Base-by-base conservation (phyloP, 37 sponge, comb jelly and placozoan genomes). In the Mnemiopsis leidyi region DNA sequence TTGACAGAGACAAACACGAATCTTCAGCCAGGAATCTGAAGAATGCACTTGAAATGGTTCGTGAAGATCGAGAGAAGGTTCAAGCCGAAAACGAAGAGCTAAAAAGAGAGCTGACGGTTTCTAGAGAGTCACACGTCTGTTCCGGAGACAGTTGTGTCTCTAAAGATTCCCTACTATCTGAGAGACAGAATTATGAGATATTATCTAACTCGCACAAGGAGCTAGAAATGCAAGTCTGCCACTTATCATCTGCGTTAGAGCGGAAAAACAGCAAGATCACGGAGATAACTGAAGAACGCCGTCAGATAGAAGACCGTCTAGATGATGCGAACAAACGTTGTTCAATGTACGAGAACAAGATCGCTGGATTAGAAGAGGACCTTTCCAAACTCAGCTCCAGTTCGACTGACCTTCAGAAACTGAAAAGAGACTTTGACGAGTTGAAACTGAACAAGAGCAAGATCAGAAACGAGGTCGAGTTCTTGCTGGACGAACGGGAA, bases 141-240 rank as follows among this genome's bases (percentile, higher is more conserved):
- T 34, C 32, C 3, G 79, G 79, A 32, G 79, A 77, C 1, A 77
- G 18, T 18, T 77, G 79, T 32, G 1, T 20, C 33, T 77, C 79
- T 9, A 1, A 36, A 0, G 79, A 77, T 0, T 13, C 33, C 33
- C 35, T 77, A 32, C 79, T 77, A 0, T 13, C 32, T 16, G 79
- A 77, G 18, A 26, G 36, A 16, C 79, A 77, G 33, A 77, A 77
- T 18, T 77, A 77, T 36, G 79, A 77, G 9, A 77, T 77, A 20
- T 32, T 77, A 32, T 32, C 35, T 1, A 77, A 77, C 35, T 77
- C 79, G 0, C 79, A 77, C 79, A 77, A 77, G 79, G 79, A 77
- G 36, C 3, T 77, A 36, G 79, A 77, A 32, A 26, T 77, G 35
- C 79, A 77, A 77, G 18, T 77, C 2, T 77, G 79, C 18, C 79